phyloP scores from a whole-genome alignment of 2,113 vertebrate species.

The Saguinus imperator region DNA sequence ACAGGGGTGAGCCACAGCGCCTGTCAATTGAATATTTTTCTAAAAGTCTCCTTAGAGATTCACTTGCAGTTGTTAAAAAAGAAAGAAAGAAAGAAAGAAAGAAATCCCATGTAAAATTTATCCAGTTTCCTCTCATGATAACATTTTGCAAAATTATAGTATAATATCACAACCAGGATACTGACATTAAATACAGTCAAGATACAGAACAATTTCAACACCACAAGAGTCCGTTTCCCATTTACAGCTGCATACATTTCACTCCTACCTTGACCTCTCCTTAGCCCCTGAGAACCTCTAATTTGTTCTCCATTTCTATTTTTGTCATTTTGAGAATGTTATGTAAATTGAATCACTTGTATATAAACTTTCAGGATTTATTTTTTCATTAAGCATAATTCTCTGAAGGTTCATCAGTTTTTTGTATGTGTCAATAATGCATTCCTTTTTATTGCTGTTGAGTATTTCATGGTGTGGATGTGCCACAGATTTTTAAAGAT shows the following conservation, averaged over 20 bases:
- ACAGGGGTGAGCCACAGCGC: too few relatives aligned
- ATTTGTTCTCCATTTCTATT: background rate
- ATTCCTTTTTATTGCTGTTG: too few relatives aligned
- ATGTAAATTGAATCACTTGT: background rate
- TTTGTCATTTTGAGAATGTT: background rate
- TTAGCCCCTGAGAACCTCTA: background rate
- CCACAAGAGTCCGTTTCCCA: background rate
- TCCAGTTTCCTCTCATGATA: background rate
- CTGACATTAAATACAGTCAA: background rate
- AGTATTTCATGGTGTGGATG: too few relatives aligned
- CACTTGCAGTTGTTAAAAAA: background rate
- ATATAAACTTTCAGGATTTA: background rate
- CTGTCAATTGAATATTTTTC: background rate
- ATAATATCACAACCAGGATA: background rate
- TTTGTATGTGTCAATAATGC: background rate
- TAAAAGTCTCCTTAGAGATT: constrained; percentile 20
- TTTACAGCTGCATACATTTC: background rate
- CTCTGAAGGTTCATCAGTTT: background rate
- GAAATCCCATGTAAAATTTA: background rate
- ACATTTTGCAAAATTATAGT: background rate
- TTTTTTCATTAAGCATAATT: background rate
- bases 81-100: background rate
- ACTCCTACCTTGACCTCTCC: background rate
- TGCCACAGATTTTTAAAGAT: background rate
- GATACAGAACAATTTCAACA: background rate